Conservation (phyloP, 2,797 vertebrate species). For the Nasua narica region DNA sequence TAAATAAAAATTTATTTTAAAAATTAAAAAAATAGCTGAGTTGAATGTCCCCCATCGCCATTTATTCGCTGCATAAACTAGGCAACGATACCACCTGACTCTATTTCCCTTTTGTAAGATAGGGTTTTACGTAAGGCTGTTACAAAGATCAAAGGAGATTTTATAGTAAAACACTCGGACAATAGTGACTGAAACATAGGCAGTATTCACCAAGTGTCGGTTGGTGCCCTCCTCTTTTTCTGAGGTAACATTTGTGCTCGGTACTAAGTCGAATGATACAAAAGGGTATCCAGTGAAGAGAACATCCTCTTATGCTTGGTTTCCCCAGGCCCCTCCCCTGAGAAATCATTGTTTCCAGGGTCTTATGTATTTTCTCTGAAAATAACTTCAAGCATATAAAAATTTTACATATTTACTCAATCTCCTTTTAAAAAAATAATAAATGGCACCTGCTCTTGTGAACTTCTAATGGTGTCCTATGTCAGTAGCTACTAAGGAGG, state of each 20-base stretch:
- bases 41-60: neutral
- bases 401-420: neutral
- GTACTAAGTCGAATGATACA: neutral
- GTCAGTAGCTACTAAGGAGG: neutral
- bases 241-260: neutral
- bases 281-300: neutral
- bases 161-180: neutral
- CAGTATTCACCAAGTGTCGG: neutral
- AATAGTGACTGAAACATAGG: neutral
- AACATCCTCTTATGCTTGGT: neutral
- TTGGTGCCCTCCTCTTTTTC: neutral
- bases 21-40: neutral
- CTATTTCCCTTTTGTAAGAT: neutral
- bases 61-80: neutral
- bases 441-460: neutral
- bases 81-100: neutral
- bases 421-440: neutral
- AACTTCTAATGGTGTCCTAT: neutral
- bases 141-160: neutral
- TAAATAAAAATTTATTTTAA: too few relatives aligned
- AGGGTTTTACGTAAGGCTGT: neutral
- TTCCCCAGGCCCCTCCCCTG: neutral
- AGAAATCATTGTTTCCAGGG: neutral
- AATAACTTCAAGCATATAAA: neutral
- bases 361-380: neutral